Evolutionary conservation across 2,888 invertebrate genomes (phyloP), one percentile per base, ranked within the genome.

Genomic region (Xylocampa areola): DNA sequence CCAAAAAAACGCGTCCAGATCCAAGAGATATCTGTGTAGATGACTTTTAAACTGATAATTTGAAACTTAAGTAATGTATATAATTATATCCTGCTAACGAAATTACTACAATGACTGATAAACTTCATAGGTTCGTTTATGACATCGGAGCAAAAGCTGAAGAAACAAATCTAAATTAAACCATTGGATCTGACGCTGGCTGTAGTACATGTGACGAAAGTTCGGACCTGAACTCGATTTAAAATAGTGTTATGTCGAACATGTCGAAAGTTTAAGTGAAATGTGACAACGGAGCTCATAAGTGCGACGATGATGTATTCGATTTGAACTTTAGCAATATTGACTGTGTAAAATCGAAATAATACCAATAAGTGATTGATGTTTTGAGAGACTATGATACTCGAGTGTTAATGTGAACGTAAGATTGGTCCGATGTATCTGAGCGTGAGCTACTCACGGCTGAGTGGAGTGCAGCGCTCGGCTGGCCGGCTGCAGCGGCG

Each of bases 1-100:
- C 94, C 96, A 73, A 97, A 97, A 89, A 97, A 97, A 87, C 95
- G 97, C 81, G 97, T 97, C 58, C 97, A 97, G 89, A 97, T 97
- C 76, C 96, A 97, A 88, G 97, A 97, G 90, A 97, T 97, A 86
- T 96, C 96, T 58, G 97, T 97, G 85, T 97, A 96, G 95, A 94
- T 72, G 86, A 87, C 52, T 88, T 83, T 59, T 88, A 57, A 79
- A 65, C 11, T 25, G 10, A 10, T 16, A 29, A 29, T 2, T 3
- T 11, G 29, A 29, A 29, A n/a, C 5, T 5, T 4, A 3, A 21
- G 21, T n/a, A n/a, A n/a, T n/a, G n/a, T n/a, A n/a, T n/a, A n/a
- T n/a, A n/a, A n/a, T n/a, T n/a, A n/a, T n/a, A n/a, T n/a, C n/a
- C n/a, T n/a, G n/a, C n/a, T n/a, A n/a, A n/a, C n/a, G n/a, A n/a